phyloP scores from a whole-genome alignment of 2,888 invertebrate genomes.

The Orthonevra nobilis region DNA sequence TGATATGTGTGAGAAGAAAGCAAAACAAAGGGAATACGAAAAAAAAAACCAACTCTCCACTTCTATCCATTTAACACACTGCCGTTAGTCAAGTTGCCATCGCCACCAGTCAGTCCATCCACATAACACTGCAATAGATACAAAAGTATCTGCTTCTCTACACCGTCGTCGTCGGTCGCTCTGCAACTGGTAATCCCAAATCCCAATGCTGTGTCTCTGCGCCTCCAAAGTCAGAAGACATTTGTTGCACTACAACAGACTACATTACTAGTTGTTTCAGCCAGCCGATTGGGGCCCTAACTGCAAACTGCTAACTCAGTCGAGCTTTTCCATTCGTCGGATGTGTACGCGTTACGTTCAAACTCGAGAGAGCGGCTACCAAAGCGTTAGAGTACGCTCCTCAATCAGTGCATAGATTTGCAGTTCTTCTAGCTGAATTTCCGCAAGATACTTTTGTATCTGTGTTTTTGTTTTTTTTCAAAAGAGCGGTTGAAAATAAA shows the following conservation, averaged over 20 bases:
- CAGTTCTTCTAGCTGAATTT: slow-evolving; percentile 42
- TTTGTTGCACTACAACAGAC: slow-evolving; percentile 56
- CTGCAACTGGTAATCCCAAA: slow-evolving; percentile 67
- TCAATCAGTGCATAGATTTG: slow-evolving; percentile 29
- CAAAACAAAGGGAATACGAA: background rate
- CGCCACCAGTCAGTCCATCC: no score
- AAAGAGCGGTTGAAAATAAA: slow-evolving; percentile 17
- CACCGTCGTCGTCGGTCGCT: no score
- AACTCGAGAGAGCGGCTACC: slow-evolving; percentile 18
- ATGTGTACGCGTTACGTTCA: slow-evolving; percentile 66
- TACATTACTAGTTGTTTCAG: slow-evolving; percentile 62
- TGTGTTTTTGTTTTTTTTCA: no score
- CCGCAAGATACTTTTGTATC: slow-evolving; percentile 50
- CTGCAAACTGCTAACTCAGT: slow-evolving; percentile 63
- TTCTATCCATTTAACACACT: slow-evolving; percentile 63
- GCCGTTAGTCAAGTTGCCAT: slow-evolving; percentile 63
- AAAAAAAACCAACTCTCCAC: slow-evolving; percentile 57
- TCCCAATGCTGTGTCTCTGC: slow-evolving; percentile 29
- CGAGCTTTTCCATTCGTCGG: slow-evolving; percentile 70
- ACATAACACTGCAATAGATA: slow-evolving; percentile 39
- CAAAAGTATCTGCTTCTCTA: slow-evolving; percentile 30
- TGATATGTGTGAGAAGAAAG: background rate
- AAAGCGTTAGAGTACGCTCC: slow-evolving; percentile 11
- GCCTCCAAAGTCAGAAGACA: slow-evolving; percentile 33
- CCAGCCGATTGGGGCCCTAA: slow-evolving; percentile 52